Evolutionary conservation across 2,888 invertebrate genomes (phyloP).

Genomic region (Sminthurides aquaticus): DNA sequence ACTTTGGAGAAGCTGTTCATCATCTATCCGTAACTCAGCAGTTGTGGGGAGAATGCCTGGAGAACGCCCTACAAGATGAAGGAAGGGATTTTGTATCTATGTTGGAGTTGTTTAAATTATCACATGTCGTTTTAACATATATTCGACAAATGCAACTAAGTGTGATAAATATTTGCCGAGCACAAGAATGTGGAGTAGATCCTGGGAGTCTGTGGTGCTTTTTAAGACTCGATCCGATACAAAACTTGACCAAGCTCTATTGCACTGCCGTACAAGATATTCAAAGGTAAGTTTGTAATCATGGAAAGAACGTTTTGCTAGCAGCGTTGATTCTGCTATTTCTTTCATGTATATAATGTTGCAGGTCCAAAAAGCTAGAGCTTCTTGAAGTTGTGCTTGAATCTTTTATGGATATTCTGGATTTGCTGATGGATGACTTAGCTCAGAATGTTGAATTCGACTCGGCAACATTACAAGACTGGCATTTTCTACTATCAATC

Average conservation of each 20-base stretch:
- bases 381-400: constrained; percentile 2
- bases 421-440: background rate
- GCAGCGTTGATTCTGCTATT: no score
- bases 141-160: background rate
- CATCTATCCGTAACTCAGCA: background rate
- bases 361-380: background rate
- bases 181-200: background rate
- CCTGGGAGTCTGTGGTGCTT: background rate
- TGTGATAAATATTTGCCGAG: background rate
- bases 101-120: background rate
- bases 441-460: background rate
- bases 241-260: background rate
- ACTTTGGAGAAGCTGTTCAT: background rate
- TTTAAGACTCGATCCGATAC: background rate
- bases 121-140: background rate
- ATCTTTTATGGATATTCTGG: constrained; percentile 11
- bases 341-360: background rate
- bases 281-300: background rate
- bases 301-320: background rate
- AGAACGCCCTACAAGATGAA: background rate
- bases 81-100: background rate
- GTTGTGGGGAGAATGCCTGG: background rate
- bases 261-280: background rate
- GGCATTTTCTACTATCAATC: constrained; percentile 11
- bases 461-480: constrained; percentile 2